These are phyloP conservation scores for Plodia interpunctella DNA, from an alignment of 1,140 invertebrate genomes.

Conservation along the genomic window DNA sequence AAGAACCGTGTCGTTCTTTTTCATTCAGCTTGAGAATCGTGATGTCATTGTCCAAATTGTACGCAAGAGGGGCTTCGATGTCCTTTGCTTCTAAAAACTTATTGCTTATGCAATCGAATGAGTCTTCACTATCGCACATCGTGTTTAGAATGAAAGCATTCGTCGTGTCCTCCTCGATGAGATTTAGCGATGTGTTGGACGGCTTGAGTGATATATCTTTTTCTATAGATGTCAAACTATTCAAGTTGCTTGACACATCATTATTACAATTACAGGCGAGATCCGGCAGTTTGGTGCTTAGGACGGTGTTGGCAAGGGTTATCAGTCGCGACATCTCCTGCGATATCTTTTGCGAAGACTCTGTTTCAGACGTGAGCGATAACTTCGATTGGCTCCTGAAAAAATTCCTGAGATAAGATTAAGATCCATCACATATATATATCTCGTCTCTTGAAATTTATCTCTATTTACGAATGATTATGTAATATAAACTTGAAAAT, in stretches of 20 bases:
- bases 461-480: not conserved
- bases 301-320: conserved; percentile 69
- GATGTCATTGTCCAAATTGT: conserved; percentile 53
- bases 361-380: conserved; percentile 48
- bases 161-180: conserved; percentile 35
- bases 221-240: conserved; percentile 13
- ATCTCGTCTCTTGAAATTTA: not conserved
- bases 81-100: conserved; percentile 39
- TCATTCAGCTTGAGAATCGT: conserved; percentile 67
- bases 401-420: conserved; percentile 16
- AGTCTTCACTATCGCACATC: conserved; percentile 31
- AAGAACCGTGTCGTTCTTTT: conserved; percentile 28
- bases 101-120: conserved; percentile 33
- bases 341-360: conserved; percentile 50
- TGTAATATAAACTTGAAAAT: not conserved
- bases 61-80: conserved; percentile 37
- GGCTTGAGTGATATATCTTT: conserved; percentile 25
- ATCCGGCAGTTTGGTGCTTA: conserved; percentile 65
- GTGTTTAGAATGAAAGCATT: conserved; percentile 35
- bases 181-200: conserved; percentile 28
- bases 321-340: conserved; percentile 66
- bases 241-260: conserved; percentile 12
- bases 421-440: too few relatives aligned
- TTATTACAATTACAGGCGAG: conserved; percentile 45
- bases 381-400: conserved; percentile 60